Evolutionary conservation across 2,113 vertebrate genomes (phyloP).

Genomic region (Ibidorhyncha struthersii): DNA sequence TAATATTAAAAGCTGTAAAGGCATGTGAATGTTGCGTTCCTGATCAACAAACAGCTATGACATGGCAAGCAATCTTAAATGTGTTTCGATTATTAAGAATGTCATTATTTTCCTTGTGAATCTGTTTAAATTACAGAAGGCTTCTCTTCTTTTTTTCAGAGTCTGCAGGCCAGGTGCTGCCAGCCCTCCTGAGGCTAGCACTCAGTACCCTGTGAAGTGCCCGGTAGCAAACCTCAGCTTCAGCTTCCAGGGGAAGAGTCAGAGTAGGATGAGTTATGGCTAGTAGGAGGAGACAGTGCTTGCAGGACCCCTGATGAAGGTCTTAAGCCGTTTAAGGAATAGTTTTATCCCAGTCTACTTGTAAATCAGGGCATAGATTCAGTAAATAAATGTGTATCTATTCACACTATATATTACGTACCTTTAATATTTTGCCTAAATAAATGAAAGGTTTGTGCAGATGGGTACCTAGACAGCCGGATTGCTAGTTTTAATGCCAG

Average conservation of each 20-base stretch:
- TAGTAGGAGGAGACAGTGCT: not conserved
- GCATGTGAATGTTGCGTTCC: not conserved
- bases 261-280: not conserved
- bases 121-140: not conserved
- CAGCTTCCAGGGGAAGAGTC: not conserved
- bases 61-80: not conserved
- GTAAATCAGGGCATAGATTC: not conserved
- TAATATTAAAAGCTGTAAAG: constrained; percentile 4
- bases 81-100: not conserved
- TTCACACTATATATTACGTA: not conserved
- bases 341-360: not conserved
- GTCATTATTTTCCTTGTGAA: constrained; percentile 7
- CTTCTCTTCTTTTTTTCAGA: not conserved
- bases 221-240: not conserved
- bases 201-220: not conserved
- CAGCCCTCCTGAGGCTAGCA: not conserved
- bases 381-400: not conserved
- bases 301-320: not conserved
- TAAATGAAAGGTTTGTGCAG: not conserved
- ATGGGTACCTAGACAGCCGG: not conserved
- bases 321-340: not conserved
- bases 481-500: not conserved
- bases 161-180: not conserved
- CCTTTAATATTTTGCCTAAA: not conserved
- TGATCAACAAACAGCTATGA: not conserved